These are phyloP conservation scores for Xiphophorus couchianus DNA, from an alignment of 2,113 vertebrate genomes.

Conservation along the genomic window DNA sequence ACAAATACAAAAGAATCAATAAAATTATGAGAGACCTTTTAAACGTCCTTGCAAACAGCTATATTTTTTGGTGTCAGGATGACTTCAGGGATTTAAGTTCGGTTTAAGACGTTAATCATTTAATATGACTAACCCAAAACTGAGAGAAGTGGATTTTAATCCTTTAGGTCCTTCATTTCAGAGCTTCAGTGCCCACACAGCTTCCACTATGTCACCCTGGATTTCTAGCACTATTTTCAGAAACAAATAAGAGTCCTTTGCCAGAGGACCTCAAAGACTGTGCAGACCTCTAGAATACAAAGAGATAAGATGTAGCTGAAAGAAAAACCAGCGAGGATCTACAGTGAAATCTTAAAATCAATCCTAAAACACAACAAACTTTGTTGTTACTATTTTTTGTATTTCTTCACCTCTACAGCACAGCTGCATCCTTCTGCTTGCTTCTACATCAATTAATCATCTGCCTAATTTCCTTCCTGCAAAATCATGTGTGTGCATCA, in stretches of 20 bases:
- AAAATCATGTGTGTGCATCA: slow-evolving; percentile 1
- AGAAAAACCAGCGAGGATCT: neutral
- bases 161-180: neutral
- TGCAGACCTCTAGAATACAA: neutral
- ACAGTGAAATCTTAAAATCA: neutral
- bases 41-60: neutral
- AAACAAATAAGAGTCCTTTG: neutral
- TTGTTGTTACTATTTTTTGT: neutral
- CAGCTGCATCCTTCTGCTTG: neutral
- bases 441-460: slow-evolving; percentile 11
- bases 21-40: neutral
- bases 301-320: neutral
- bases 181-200: neutral
- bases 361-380: neutral
- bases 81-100: neutral
- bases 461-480: neutral
- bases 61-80: neutral
- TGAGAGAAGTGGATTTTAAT: neutral
- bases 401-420: neutral
- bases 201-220: neutral
- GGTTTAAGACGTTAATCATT: neutral
- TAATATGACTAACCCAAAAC: neutral
- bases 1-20: neutral
- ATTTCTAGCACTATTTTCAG: neutral
- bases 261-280: neutral